Base-by-base conservation (phyloP, 1,140 invertebrate species). In the Drosophila parvula region DNA sequence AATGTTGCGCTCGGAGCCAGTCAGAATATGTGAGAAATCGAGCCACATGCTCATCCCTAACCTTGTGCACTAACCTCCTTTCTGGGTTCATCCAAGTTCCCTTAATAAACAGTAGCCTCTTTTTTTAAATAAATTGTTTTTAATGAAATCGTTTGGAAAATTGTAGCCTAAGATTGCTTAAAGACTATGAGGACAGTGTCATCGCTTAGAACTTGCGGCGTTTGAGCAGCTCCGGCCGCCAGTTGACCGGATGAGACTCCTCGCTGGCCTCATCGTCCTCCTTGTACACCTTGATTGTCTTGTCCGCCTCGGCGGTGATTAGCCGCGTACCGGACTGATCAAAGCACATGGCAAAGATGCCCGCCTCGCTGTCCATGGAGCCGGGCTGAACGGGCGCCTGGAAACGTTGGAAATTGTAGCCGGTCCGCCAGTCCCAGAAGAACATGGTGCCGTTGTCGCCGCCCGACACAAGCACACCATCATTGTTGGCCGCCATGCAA, bases 261-360 rank as follows among this genome's bases (percentile, higher is more conserved):
- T 99, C 98, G 0, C 96, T 97, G 12, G 99, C 98, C 55, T 95
- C 95, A 28, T 99, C 97, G 93, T 99, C 98, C 93, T 99, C 98
- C 92, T 98, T 98, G 92, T 99, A 99, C 71, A 99, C 96, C 95
- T 99, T 99, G 69, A 99, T 98, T 0, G 98, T 99, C 94, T 99
- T 99, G 92, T 99, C 99, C 7, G 98, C 98, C 93, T 99, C 99
- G 6, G 97, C 97, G 2, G 98, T 99, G 58, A 99, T 97, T 47
- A 99, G 94, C 59, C 99, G 94, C 12, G 96, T 96, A 41, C 98
- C 98, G 62, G 97, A 98, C 62, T 97, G 96, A 92, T 99, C 99
- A 93, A 98, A 99, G 5, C 95, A 96, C 94, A 99, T 96, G 51
- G 98, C 96, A 93, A 99, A 99, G 73, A 99, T 97, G 50, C 98